Conservation (phyloP, 2,888 invertebrate genomes). For the Syrphus vitripennis region DNA sequence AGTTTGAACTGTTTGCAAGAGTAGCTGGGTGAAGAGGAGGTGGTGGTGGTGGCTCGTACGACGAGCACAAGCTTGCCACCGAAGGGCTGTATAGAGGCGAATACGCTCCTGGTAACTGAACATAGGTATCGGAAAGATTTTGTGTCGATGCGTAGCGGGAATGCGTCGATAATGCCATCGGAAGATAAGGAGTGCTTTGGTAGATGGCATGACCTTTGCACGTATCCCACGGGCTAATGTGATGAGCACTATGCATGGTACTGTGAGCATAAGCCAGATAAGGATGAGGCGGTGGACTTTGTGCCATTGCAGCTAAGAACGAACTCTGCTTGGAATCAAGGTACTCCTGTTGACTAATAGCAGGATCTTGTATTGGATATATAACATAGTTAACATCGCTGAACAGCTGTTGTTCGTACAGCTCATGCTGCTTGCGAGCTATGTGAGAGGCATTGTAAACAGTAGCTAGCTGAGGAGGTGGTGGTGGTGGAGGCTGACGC, state of each 20-base stretch:
- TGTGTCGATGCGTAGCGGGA: slow-evolving; percentile 91
- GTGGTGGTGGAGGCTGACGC: slow-evolving; percentile 84
- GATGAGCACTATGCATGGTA: slow-evolving; percentile 76
- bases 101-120: slow-evolving; percentile 85
- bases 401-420: slow-evolving; percentile 93
- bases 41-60: slow-evolving; percentile 86
- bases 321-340: slow-evolving; percentile 90
- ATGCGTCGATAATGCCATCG: slow-evolving; percentile 85
- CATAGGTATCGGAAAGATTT: slow-evolving; percentile 89
- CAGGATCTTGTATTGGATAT: slow-evolving; percentile 94
- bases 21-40: slow-evolving; percentile 83
- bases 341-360: slow-evolving; percentile 94
- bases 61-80: slow-evolving; percentile 85
- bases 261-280: slow-evolving; percentile 83
- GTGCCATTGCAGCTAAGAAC: slow-evolving; percentile 86
- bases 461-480: slow-evolving; percentile 86
- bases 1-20: slow-evolving; percentile 80
- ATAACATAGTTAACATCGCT: slow-evolving; percentile 96
- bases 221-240: slow-evolving; percentile 78
- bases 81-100: slow-evolving; percentile 86
- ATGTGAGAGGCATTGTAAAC: slow-evolving; percentile 88
- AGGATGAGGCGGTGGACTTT: slow-evolving; percentile 83
- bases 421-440: slow-evolving; percentile 89
- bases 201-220: slow-evolving; percentile 89
- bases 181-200: slow-evolving; percentile 90